Percentiles rank a stretch among this genome's conserved stretches.
Evolutionary conservation across 2,888 invertebrate genomes (phyloP).

Genomic region (Drosophila infuscata): DNA sequence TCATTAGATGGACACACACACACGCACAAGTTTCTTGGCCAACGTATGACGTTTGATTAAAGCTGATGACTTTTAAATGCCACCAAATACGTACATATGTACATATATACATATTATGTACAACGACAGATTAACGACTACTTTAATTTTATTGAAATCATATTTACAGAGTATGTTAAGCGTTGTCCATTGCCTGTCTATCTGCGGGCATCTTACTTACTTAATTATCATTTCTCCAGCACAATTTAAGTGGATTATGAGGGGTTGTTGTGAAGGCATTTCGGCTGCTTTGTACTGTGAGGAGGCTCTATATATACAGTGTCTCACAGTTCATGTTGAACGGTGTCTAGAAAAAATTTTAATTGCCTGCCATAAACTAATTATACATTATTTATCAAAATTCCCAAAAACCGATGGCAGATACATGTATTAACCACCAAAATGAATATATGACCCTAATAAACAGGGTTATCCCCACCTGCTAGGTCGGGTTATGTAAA

Average conservation of each 20-base stretch:
- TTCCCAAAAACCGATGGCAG: too few species aligned
- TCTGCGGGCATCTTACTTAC: constrained; percentile 12
- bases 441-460: too few species aligned
- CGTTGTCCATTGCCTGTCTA: not conserved
- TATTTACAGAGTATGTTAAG: constrained; percentile 13
- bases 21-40: not conserved
- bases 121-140: not conserved
- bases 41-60: not conserved
- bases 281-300: not conserved
- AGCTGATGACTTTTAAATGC: not conserved
- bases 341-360: too few species aligned
- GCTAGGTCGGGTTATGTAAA: too few species aligned
- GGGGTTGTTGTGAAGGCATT: constrained; percentile 17
- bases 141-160: not conserved
- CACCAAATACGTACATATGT: not conserved
- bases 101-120: not conserved
- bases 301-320: not conserved
- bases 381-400: too few species aligned
- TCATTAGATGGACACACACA: not conserved
- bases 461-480: too few species aligned
- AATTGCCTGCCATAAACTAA: too few species aligned
- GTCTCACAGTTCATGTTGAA: too few species aligned
- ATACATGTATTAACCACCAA: too few species aligned
- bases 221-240: constrained; percentile 53
- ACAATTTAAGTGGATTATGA: constrained; percentile 49